Percentiles rank a stretch among this genome's conserved stretches.
Evolutionary conservation across 1,140 invertebrate genomes (phyloP).

Genomic region (Papilio helenus): DNA sequence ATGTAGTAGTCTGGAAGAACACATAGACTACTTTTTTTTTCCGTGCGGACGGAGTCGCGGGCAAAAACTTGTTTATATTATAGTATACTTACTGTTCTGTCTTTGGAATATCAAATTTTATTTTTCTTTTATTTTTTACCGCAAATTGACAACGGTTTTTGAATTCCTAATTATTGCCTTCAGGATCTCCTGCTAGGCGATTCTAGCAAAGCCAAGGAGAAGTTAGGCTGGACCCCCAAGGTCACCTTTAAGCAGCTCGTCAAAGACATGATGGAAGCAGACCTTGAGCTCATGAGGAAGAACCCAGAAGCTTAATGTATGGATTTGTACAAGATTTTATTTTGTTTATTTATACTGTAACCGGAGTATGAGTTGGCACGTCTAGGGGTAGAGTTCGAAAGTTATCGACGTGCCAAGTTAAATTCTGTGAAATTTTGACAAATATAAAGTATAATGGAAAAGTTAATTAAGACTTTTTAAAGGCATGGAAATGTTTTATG

Average conservation of each 20-base stretch:
- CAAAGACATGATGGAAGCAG: slow-evolving; percentile 97
- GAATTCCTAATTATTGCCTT: too few species aligned
- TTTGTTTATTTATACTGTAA: background rate
- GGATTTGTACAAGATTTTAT: background rate
- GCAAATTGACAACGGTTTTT: too few species aligned
- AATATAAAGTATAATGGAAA: too few species aligned
- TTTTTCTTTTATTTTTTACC: too few species aligned
- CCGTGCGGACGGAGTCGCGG: too few species aligned
- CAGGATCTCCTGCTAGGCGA: slow-evolving; percentile 95
- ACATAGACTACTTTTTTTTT: too few species aligned
- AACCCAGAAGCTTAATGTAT: slow-evolving; percentile 91
- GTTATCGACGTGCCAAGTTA: background rate
- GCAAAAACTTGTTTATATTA: too few species aligned
- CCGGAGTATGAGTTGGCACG: background rate
- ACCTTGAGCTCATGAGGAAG: slow-evolving; percentile 95
- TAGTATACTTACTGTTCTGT: too few species aligned
- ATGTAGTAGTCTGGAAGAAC: too few species aligned
- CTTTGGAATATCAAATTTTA: too few species aligned
- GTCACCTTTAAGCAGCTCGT: slow-evolving; percentile 94
- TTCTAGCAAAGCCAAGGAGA: slow-evolving; percentile 93
- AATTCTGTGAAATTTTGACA: background rate
- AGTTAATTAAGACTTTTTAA: too few species aligned
- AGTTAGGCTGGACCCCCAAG: slow-evolving; percentile 94
- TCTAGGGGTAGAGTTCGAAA: background rate
- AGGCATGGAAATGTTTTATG: too few species aligned